Evolutionary conservation across 2,113 vertebrate genomes (phyloP), one percentile per base, ranked within the genome.

Genomic region (Porphyrio hochstetteri): DNA sequence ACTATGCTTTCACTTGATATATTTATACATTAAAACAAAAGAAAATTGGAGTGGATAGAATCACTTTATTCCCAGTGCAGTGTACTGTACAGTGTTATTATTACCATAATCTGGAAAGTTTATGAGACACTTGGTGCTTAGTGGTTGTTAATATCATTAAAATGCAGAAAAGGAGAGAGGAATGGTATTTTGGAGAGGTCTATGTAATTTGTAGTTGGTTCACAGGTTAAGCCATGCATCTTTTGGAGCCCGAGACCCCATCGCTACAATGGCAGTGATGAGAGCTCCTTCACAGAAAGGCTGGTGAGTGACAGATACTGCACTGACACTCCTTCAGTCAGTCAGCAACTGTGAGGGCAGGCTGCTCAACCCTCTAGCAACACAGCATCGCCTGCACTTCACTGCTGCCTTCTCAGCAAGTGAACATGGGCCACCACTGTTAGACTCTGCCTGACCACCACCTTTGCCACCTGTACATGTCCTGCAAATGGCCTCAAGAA

Each of bases 11-110:
- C 38, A 21, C 42, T 89, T 96, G 89, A 96, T 93, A 60, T 93
- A 96, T 89, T 89, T 86, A 82, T 31, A 87, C 88, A 94, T 95
- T 97, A 96, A 94, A 96, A 82, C 86, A 91, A 92, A 96, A 93
- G 77, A 70, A 97, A 96, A 96, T 91, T 80, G 82, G 82, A 96
- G 64, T 42, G 74, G 74, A 91, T 96, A 96, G 96, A 96, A 95
- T 91, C 93, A 95, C 70, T 95, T 94, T 96, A 97, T 96, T 94
- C 91, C 90, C 91, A 96, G 74, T 74, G 92, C 87, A 94, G 64
- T 53, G 67, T 63, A 95, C 56, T 92, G 80, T 56, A 87, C 91
- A 88, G 82, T 87, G 70, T 89, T 96, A 85, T 97, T 97, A 97
- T 94, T 86, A 88, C 76, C 74, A 76, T 78, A 95, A 94, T 91